These are phyloP conservation scores for Tautogolabrus adspersus DNA, from an alignment of 2,113 vertebrate species.

Conservation along the genomic window DNA sequence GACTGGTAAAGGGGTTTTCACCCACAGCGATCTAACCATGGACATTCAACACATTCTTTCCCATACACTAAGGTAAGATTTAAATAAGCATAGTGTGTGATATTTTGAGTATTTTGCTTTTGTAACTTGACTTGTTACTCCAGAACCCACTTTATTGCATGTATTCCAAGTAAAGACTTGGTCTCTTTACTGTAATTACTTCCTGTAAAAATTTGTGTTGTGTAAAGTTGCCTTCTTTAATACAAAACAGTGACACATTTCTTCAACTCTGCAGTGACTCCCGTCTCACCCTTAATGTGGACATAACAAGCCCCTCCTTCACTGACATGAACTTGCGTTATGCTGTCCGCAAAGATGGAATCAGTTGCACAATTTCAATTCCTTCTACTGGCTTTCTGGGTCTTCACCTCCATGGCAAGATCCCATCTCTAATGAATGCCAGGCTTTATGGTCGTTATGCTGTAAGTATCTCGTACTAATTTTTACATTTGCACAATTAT, in stretches of 20 bases:
- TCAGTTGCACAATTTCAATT: constrained; percentile 79
- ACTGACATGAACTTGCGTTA: constrained; percentile 83
- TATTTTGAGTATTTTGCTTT: neutral
- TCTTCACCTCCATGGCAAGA: constrained; percentile 66
- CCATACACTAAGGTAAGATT: constrained; percentile 81
- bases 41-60: constrained; percentile 77
- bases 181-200: too few species aligned
- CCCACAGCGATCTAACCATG: constrained; percentile 85
- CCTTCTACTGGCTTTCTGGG: constrained; percentile 86
- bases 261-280: constrained; percentile 70
- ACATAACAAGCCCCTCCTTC: constrained; percentile 88
- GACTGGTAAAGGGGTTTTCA: constrained; percentile 62
- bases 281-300: constrained; percentile 76
- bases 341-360: constrained; percentile 45
- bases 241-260: too few species aligned
- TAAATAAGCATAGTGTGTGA: neutral
- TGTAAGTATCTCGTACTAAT: constrained; percentile 13
- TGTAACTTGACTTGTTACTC: neutral
- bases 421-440: constrained; percentile 61
- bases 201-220: too few species aligned
- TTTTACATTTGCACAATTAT: neutral
- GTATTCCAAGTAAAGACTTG: too few species aligned
- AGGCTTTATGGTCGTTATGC: constrained; percentile 84
- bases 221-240: too few species aligned
- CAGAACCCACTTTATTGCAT: too few species aligned